Base-by-base conservation (phyloP, 2,797 vertebrate genomes). In the Hyperoplus immaculatus region DNA sequence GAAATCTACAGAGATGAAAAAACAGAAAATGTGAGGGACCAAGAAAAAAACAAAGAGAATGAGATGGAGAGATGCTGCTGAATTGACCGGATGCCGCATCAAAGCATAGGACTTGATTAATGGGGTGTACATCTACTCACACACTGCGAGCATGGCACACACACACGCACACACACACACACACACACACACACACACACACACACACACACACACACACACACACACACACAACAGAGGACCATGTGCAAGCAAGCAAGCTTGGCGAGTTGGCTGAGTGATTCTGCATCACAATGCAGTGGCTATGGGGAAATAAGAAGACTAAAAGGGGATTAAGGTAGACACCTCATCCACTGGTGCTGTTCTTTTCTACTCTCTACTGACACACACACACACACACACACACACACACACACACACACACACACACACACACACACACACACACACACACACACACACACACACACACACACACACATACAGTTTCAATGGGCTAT, bases 261-360 rank as follows among this genome's bases (percentile, higher is more conserved):
- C 54, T 72, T 41, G 12, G 68, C 47, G 75, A 84, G 80, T 67
- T 78, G 85, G 83, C 85, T 86, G 88, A 93, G 86, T 92, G 92
- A 92, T 84, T 93, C 88, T 93, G 93, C 89, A 92, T 93, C 87
- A 91, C 89, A 91, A 93, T 91, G 92, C 90, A 87, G 89, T 65
- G 73, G 86, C 88, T 77, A 65, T 78, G 65, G 89, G 87, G 91
- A 89, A 89, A 87, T 83, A 70, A 87, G 73, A 75, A 75, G 79
- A 88, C 88, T 91, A 88, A 88, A 88, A 84, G 83, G 81, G 87
- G 85, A 93, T 94, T 92, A 93, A 89, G 80, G 83, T 87, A 79
- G 92, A 92, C 86, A 87, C 81, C 71, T 88, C 86, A 88, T 89
- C 80, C 75, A 86, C 89, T 88, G 86, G 73, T 78, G 70, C 77